Base-by-base conservation (phyloP, 2,888 invertebrate genomes). In the Scelioninae gen. 2 region DNA sequence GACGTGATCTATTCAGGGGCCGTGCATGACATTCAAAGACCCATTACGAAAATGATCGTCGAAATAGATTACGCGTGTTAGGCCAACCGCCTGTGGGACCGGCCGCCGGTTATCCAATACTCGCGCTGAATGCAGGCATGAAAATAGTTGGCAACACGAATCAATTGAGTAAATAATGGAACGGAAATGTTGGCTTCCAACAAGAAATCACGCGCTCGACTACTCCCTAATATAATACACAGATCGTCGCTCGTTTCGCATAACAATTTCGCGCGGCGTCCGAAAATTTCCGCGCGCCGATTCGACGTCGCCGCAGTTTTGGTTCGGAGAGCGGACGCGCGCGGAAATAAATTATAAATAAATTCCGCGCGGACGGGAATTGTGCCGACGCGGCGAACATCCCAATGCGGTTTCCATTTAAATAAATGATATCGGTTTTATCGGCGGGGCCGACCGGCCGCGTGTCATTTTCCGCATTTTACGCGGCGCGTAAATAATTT, bases 1-100 rank as follows among this genome's bases (percentile, higher is more conserved):
- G 76, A 71, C 75, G 71, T 60, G 73, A 67, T 55, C 78, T 73
- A 79, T 80, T 77, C 76, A 78, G 74, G 71, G 77, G 71, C 73
- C 78, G 70, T 76, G 79, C 75, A 55, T 80, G 77, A 74, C 80
- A 81, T 81, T 82, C 81, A 82, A 81, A 84, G 81, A 77, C 70
- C 82, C 81, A 83, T 84, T 84, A 83, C 80, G 81, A 83, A 82
- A 85, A 83, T 84, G 81, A 83, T 82, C 80, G 83, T 83, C 82
- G 82, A 84, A 85, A 84, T 84, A 82, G 84, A 84, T 84, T 82
- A 82, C 80, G 80, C 80, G 79, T 80, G 80, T 81, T 78, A 78
- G 68, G 69, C 74, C 68, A 43, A 58, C 43, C 41, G 55, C 28
- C 69, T 63, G 70, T 57, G 65, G 48, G 46, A 67, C 70, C 57